These are phyloP conservation scores for Rutpela maculata DNA, from an alignment of 2,888 invertebrate species.

Conservation along the genomic window DNA sequence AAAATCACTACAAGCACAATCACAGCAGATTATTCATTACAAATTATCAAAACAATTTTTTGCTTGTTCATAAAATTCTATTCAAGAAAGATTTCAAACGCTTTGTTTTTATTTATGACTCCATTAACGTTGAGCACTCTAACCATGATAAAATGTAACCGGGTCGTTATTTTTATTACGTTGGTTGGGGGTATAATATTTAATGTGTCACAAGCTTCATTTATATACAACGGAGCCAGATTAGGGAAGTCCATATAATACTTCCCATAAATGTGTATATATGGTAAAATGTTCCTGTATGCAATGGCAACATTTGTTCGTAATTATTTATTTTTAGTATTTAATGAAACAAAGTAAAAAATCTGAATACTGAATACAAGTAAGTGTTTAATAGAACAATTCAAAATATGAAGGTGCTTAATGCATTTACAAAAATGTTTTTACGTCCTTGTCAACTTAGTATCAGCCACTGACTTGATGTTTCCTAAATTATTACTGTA, in stretches of 20 bases:
- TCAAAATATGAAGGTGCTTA: too few relatives aligned
- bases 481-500: too few relatives aligned
- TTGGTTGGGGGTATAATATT: not conserved
- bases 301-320: too few relatives aligned
- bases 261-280: not conserved
- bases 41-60: not conserved
- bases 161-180: not conserved
- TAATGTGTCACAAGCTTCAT: not conserved
- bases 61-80: not conserved
- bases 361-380: too few relatives aligned
- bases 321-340: too few relatives aligned
- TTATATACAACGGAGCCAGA: not conserved
- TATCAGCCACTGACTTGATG: too few relatives aligned
- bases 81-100: too few relatives aligned
- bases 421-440: too few relatives aligned
- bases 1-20: not conserved
- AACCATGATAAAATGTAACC: not conserved
- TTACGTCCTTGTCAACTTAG: too few relatives aligned
- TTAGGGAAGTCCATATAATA: not conserved
- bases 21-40: not conserved
- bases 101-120: not conserved
- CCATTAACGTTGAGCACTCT: not conserved
- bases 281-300: not conserved
- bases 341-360: too few relatives aligned
- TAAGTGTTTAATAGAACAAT: too few relatives aligned